Evolutionary conservation across 2,888 invertebrate genomes (phyloP).

Genomic region (Apodemia mormo): DNA sequence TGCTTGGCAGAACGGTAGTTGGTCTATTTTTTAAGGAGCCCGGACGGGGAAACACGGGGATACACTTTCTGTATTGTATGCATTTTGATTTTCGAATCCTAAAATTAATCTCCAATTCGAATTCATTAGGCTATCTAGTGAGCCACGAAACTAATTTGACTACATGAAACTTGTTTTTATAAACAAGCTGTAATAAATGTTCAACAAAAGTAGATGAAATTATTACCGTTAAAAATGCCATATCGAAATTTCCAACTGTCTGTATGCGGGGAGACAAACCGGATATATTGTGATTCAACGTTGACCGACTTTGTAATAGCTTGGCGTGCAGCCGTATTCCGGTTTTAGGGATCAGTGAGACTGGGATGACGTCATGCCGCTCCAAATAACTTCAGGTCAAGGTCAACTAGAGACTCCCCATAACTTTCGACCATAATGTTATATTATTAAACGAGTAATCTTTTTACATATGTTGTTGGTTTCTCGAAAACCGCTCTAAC

Average conservation of each 20-base stretch:
- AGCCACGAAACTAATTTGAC: no score
- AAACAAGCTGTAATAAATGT: not conserved
- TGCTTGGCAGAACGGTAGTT: no score
- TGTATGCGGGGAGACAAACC: slow-evolving; percentile 4
- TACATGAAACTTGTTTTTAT: no score
- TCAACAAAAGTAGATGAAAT: not conserved
- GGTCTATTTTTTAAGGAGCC: no score
- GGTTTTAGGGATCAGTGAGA: slow-evolving; percentile 36
- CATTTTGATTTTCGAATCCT: no score
- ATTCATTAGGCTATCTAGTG: no score
- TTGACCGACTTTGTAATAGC: slow-evolving; percentile 25
- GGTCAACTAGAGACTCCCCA: slow-evolving; percentile 31
- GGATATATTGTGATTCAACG: slow-evolving; percentile 18
- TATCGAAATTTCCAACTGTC: slow-evolving; percentile 9
- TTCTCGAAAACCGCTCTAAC: no score
- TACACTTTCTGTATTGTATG: no score
- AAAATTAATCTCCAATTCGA: no score
- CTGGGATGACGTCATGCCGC: slow-evolving; percentile 37
- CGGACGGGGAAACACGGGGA: no score
- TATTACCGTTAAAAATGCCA: not conserved
- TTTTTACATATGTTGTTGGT: not conserved
- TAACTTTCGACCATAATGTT: slow-evolving; percentile 24
- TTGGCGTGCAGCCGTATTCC: slow-evolving; percentile 32
- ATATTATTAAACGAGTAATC: not conserved
- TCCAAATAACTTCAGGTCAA: slow-evolving; percentile 40